Evolutionary conservation across 1,140 invertebrate genomes (phyloP).

Genomic region (Dufourea novaeangliae): DNA sequence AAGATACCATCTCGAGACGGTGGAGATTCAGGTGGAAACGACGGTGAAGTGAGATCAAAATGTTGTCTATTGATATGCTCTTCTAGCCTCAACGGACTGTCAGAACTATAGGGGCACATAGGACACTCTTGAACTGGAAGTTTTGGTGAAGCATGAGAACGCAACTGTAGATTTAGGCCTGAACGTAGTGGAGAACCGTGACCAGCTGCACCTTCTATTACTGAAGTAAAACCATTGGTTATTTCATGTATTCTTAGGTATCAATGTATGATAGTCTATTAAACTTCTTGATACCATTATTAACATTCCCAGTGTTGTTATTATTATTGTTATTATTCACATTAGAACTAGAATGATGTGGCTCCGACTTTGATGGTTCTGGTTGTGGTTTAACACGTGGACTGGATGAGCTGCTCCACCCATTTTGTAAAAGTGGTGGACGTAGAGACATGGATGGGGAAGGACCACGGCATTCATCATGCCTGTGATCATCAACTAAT

Average conservation of each 20-base stretch:
- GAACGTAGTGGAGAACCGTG: slow-evolving; percentile 83
- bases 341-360: slow-evolving; percentile 68
- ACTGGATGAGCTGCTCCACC: slow-evolving; percentile 71
- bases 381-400: slow-evolving; percentile 53
- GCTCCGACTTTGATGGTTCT: slow-evolving; percentile 62
- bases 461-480: slow-evolving; percentile 64
- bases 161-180: slow-evolving; percentile 82
- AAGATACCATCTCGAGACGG: slow-evolving; percentile 76
- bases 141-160: slow-evolving; percentile 77
- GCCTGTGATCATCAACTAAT: slow-evolving; percentile 67
- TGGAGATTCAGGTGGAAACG: slow-evolving; percentile 82
- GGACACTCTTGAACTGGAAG: slow-evolving; percentile 85
- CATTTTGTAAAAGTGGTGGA: slow-evolving; percentile 72
- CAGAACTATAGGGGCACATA: slow-evolving; percentile 89
- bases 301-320: slow-evolving; percentile 68
- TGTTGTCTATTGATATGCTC: slow-evolving; percentile 93
- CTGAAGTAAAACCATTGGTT: slow-evolving; percentile 39
- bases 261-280: background rate
- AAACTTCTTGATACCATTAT: slow-evolving; percentile 48
- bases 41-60: slow-evolving; percentile 91
- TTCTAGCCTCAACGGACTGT: slow-evolving; percentile 88
- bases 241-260: background rate
- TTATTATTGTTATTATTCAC: slow-evolving; percentile 82
- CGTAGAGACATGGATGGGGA: slow-evolving; percentile 66
- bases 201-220: slow-evolving; percentile 73